These are phyloP conservation scores for Phylloscopus trochiloides DNA, from an alignment of 2,113 vertebrate genomes.

Conservation along the genomic window DNA sequence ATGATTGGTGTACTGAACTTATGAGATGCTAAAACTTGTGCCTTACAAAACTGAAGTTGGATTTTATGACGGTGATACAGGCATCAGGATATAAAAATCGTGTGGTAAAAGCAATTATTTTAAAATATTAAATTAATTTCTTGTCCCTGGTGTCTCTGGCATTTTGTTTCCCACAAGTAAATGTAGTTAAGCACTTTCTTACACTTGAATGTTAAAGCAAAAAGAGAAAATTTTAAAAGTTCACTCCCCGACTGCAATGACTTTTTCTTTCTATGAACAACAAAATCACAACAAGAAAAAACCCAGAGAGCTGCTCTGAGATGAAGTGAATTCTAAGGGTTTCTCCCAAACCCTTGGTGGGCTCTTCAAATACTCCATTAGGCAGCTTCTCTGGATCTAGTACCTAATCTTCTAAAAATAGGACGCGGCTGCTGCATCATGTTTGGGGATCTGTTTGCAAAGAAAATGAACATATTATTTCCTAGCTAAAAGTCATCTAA, in stretches of 20 bases:
- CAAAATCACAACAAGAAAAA: not conserved
- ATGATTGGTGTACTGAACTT: not conserved
- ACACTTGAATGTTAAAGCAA: not conserved
- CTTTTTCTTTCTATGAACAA: not conserved
- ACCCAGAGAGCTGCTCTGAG: not conserved
- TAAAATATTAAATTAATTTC: not conserved
- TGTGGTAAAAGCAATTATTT: not conserved
- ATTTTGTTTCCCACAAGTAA: not conserved
- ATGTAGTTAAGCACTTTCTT: not conserved
- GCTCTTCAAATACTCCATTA: not conserved
- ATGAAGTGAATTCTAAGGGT: not conserved
- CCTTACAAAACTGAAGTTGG: not conserved
- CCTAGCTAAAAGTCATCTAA: not conserved
- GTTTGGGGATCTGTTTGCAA: not conserved
- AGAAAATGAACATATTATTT: not conserved
- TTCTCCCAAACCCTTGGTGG: not conserved
- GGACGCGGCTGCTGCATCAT: not conserved
- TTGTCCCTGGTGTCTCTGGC: not conserved
- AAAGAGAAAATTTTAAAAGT: not conserved
- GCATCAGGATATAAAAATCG: not conserved
- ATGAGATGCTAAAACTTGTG: not conserved
- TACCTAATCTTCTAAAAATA: not conserved
- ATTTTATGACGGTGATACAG: not conserved
- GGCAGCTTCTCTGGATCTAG: not conserved
- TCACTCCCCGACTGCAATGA: not conserved